A percentile compares a stretch with the other conserved stretches of the same genome.
phyloP scores from a whole-genome alignment of 2,797 vertebrate species.

The Orientallactaga sibirica region DNA sequence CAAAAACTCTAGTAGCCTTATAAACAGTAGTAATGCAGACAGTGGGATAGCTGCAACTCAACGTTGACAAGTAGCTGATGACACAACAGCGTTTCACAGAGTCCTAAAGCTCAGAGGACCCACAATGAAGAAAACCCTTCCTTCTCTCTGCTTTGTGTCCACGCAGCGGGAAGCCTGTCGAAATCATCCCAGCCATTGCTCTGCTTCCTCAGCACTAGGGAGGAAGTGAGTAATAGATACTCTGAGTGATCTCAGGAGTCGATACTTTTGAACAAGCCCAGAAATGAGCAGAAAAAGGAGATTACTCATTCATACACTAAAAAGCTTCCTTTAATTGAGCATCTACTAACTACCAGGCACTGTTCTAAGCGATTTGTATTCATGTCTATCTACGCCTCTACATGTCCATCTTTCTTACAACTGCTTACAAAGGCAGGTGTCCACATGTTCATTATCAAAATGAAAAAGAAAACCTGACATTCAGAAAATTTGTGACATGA shows the following conservation, averaged over 20 bases:
- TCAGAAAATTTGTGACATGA: conserved; percentile 11
- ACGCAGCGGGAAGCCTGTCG: neutral
- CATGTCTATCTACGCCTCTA: neutral
- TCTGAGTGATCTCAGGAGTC: neutral
- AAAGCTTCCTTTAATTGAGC: conserved; percentile 40
- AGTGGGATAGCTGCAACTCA: neutral
- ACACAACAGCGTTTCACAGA: neutral
- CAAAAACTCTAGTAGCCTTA: neutral
- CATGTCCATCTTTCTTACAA: neutral
- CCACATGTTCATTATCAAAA: neutral
- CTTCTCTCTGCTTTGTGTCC: neutral
- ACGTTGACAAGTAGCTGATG: neutral
- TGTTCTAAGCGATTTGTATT: neutral
- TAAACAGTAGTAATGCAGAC: neutral
- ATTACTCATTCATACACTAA: neutral
- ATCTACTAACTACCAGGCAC: neutral
- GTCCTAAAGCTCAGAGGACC: neutral
- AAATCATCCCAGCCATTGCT: too few relatives aligned
- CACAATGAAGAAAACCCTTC: neutral
- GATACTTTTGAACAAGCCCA: conserved; percentile 2
- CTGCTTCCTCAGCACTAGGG: neutral
- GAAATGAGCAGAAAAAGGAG: conserved; percentile 5
- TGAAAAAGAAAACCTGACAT: neutral
- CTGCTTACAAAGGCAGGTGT: neutral
- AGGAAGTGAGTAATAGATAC: neutral